Evolutionary conservation across 2,888 invertebrate species (phyloP).

Genomic region (Pemphredon lugubris): DNA sequence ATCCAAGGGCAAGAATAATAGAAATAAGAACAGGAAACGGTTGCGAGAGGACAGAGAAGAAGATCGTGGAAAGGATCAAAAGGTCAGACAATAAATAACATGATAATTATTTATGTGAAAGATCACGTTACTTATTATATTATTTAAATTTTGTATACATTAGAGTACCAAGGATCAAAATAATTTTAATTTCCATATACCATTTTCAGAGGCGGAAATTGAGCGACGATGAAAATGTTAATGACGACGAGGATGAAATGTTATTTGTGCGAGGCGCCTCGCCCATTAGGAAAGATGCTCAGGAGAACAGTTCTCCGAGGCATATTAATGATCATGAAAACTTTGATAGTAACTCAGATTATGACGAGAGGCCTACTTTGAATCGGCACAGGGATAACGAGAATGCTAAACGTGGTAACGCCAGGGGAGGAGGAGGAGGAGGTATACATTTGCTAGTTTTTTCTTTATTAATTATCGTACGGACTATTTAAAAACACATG

Average conservation of each 20-base stretch:
- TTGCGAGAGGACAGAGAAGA: conserved; percentile 81
- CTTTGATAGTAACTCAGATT: conserved; percentile 83
- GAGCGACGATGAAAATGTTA: conserved; percentile 80
- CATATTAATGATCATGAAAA: conserved; percentile 82
- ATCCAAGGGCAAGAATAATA: conserved; percentile 71
- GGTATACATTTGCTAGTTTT: conserved; percentile 18
- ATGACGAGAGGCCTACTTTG: conserved; percentile 79
- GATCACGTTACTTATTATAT: too few species aligned
- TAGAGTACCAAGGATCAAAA: background rate
- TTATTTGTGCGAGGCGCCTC: conserved; percentile 90
- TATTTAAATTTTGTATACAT: too few species aligned
- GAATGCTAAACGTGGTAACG: conserved; percentile 77
- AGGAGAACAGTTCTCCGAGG: conserved; percentile 71
- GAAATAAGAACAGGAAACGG: conserved; percentile 75
- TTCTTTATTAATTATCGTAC: conserved; percentile 1
- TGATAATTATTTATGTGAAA: conserved; percentile 6
- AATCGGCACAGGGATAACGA: conserved; percentile 78
- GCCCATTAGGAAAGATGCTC: conserved; percentile 81
- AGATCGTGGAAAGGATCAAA: conserved; percentile 81
- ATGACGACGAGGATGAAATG: conserved; percentile 89
- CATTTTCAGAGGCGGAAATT: conserved; percentile 82
- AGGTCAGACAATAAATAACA: conserved; percentile 63
- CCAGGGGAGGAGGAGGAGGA: conserved; percentile 60
- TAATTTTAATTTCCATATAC: background rate
- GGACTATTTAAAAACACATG: conserved; percentile 15